A percentile compares a stretch with the other conserved stretches of the same genome.
Evolutionary conservation across 1,140 invertebrate species (phyloP).

Genomic region (Ruditapes philippinarum): DNA sequence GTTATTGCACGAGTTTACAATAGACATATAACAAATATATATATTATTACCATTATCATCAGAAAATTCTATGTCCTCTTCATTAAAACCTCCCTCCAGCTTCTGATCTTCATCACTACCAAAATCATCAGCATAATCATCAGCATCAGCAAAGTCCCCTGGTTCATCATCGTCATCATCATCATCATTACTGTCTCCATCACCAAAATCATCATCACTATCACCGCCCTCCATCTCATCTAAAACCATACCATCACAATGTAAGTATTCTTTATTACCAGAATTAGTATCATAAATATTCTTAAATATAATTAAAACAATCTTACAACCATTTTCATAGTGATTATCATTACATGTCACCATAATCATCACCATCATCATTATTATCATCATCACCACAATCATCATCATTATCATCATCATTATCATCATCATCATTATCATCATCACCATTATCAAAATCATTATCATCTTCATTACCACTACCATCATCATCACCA

Average conservation of each 20-base stretch:
- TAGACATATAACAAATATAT: too few relatives aligned
- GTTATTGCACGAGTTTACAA: too few relatives aligned
- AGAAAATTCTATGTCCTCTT: slow-evolving; percentile 70
- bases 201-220: slow-evolving; percentile 56
- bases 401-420: too few relatives aligned
- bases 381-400: too few relatives aligned
- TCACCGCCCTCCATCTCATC: slow-evolving; percentile 64
- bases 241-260: neutral
- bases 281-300: too few relatives aligned
- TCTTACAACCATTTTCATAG: too few relatives aligned
- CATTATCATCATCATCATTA: too few relatives aligned
- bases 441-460: too few relatives aligned
- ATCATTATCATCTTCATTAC: too few relatives aligned
- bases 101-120: slow-evolving; percentile 68
- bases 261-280: neutral
- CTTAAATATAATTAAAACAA: too few relatives aligned
- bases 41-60: slow-evolving; percentile 69
- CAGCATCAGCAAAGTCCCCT: slow-evolving; percentile 60
- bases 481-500: too few relatives aligned
- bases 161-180: slow-evolving; percentile 64
- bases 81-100: slow-evolving; percentile 54
- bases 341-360: neutral
- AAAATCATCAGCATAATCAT: slow-evolving; percentile 69
- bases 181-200: slow-evolving; percentile 62
- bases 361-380: too few relatives aligned